Percentiles rank a stretch among this genome's conserved stretches.
Evolutionary conservation across 2,888 invertebrate genomes (phyloP).

Genomic region (Bellardia pandia): DNA sequence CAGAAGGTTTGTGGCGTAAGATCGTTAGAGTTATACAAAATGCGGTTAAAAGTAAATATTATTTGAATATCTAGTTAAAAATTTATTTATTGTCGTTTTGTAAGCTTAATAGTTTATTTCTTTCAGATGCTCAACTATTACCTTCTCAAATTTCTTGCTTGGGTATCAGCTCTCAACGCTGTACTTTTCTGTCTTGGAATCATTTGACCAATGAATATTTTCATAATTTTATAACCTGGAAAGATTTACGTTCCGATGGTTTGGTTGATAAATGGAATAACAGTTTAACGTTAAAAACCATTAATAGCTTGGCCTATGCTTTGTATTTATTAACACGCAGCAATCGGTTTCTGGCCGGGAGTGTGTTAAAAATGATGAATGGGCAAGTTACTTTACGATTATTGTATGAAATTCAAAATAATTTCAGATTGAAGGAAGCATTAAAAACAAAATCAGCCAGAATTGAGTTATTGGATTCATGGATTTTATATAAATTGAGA

Average conservation of each 20-base stretch:
- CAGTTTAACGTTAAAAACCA: slow-evolving; percentile 89
- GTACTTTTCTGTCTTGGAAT: slow-evolving; percentile 94
- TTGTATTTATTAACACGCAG: slow-evolving; percentile 91
- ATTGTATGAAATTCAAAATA: slow-evolving; percentile 91
- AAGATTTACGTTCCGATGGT: slow-evolving; percentile 91
- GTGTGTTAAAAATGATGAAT: slow-evolving; percentile 93
- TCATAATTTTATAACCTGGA: slow-evolving; percentile 96
- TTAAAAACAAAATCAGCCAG: slow-evolving; percentile 87
- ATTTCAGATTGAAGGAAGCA: slow-evolving; percentile 88
- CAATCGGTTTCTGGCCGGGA: slow-evolving; percentile 92
- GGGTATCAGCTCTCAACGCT: slow-evolving; percentile 92
- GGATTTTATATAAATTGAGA: slow-evolving; percentile 93
- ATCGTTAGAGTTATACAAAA: slow-evolving; percentile 88
- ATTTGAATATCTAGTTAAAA: not conserved
- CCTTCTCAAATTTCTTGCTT: slow-evolving; percentile 90
- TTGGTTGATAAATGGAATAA: slow-evolving; percentile 91
- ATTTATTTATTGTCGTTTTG: not conserved
- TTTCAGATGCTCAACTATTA: slow-evolving; percentile 88
- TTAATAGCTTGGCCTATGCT: slow-evolving; percentile 84
- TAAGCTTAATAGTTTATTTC: not conserved
- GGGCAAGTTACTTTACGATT: slow-evolving; percentile 92
- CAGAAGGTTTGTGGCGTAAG: slow-evolving; percentile 90
- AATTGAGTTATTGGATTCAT: slow-evolving; percentile 96
- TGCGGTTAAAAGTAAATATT: slow-evolving; percentile 87
- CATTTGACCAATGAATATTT: slow-evolving; percentile 89